These are phyloP conservation scores for Conus ventricosus DNA, from an alignment of 1,140 invertebrate species.

Conservation along the genomic window DNA sequence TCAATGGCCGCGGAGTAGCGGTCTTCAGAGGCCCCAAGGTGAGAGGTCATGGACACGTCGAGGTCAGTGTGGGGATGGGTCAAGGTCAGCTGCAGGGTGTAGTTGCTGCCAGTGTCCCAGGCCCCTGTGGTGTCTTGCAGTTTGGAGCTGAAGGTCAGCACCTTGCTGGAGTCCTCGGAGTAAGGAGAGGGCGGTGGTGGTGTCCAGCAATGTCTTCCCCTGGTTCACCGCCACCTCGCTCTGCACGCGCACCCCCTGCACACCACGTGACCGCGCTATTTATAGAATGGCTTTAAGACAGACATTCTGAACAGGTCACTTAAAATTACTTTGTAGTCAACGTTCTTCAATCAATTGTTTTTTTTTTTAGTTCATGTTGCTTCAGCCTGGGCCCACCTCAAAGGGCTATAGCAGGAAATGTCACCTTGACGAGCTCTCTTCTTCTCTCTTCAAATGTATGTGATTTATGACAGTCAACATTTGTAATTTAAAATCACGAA, in stretches of 20 bases:
- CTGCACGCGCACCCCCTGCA: conserved; percentile 43
- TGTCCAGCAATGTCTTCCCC: conserved; percentile 52
- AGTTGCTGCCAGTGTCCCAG: conserved; percentile 52
- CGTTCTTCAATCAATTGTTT: neutral
- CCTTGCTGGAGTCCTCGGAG: conserved; percentile 61
- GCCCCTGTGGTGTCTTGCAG: conserved; percentile 58
- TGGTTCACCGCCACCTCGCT: conserved; percentile 55
- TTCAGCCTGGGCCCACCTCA: too few relatives aligned
- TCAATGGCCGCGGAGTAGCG: conserved; percentile 55
- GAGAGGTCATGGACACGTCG: conserved; percentile 59
- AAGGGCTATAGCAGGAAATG: too few relatives aligned
- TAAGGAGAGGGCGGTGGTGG: conserved; percentile 67
- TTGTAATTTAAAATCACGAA: too few relatives aligned
- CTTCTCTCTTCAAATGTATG: too few relatives aligned
- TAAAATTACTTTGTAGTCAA: neutral
- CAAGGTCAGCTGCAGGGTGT: conserved; percentile 54
- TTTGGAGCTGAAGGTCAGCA: conserved; percentile 65
- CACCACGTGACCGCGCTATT: neutral
- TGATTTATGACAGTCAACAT: too few relatives aligned
- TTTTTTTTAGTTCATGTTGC: neutral
- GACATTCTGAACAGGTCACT: neutral
- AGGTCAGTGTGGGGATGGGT: conserved; percentile 63
- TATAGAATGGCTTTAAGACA: neutral
- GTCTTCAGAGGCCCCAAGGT: conserved; percentile 50
- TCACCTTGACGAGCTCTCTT: too few relatives aligned